Evolutionary conservation across 2,113 vertebrate species (phyloP).

Genomic region (Kryptolebias marmoratus): DNA sequence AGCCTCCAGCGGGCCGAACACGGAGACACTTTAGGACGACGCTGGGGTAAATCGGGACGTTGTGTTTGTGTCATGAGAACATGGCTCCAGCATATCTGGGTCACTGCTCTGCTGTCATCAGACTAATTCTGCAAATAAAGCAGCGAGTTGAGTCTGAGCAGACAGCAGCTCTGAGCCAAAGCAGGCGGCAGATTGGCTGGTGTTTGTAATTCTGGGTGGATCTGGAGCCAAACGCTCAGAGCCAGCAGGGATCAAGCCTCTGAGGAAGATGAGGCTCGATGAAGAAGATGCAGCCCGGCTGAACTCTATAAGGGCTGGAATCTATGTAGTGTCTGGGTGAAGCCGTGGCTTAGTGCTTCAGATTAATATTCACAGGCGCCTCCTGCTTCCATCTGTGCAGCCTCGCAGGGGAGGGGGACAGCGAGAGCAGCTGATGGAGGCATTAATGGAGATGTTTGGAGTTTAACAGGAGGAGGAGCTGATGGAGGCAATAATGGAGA

Average conservation of each 20-base stretch:
- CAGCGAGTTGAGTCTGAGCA: conserved; percentile 2
- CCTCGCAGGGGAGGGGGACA: conserved; percentile 22
- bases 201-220: conserved; percentile 40
- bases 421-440: conserved; percentile 28
- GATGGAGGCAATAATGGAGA: no score
- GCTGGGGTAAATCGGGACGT: no score
- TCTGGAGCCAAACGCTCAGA: conserved; percentile 23
- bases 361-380: conserved; percentile 74
- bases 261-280: conserved; percentile 60
- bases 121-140: no score
- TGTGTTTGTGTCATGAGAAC: no score
- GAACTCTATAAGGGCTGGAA: conserved; percentile 64
- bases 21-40: no score
- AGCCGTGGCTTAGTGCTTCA: conserved; percentile 63
- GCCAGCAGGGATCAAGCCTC: conserved; percentile 38
- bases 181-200: conserved; percentile 58
- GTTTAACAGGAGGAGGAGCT: no score
- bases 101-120: no score
- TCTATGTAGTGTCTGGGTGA: conserved; percentile 73
- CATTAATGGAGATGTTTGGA: background rate
- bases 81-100: no score
- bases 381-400: conserved; percentile 75
- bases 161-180: conserved; percentile 2
- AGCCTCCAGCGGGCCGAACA: no score
- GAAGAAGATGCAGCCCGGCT: conserved; percentile 56